phyloP scores from a whole-genome alignment of 2,888 invertebrate species.

The Coelopa pilipes region DNA sequence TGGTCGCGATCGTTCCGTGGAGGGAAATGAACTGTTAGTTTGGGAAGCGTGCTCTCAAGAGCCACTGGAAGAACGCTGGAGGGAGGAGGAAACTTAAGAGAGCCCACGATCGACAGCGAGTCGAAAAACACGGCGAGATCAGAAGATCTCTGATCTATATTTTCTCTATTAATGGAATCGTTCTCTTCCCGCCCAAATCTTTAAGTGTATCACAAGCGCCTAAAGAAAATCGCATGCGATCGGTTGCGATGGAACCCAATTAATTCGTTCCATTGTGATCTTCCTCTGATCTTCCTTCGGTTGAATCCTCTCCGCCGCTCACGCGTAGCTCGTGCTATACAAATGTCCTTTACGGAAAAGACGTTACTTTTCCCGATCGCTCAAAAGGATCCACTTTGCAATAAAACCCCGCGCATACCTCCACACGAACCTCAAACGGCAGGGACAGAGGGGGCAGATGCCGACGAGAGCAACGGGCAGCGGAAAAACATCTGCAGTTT shows the following conservation, averaged over 20 bases:
- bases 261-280: not conserved
- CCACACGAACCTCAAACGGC: too few species aligned
- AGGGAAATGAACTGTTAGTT: not conserved
- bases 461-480: not conserved
- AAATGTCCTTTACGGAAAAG: not conserved
- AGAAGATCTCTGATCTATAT: too few species aligned
- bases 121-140: too few species aligned
- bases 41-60: constrained; percentile 20
- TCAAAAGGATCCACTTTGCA: constrained; percentile 12
- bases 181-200: too few species aligned
- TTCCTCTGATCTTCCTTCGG: not conserved
- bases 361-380: constrained; percentile 13
- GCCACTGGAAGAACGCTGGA: not conserved
- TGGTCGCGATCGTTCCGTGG: too few species aligned
- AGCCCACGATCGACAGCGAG: not conserved
- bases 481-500: constrained; percentile 40
- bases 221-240: not conserved
- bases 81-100: not conserved
- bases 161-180: too few species aligned
- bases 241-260: not conserved
- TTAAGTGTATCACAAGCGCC: too few species aligned
- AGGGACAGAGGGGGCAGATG: not conserved
- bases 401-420: not conserved
- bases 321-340: constrained; percentile 7
- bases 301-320: not conserved